Percentiles rank a stretch among this genome's conserved stretches.
Conservation (phyloP, 1,140 invertebrate species). For the Drosophila pseudoobscura region DNA sequence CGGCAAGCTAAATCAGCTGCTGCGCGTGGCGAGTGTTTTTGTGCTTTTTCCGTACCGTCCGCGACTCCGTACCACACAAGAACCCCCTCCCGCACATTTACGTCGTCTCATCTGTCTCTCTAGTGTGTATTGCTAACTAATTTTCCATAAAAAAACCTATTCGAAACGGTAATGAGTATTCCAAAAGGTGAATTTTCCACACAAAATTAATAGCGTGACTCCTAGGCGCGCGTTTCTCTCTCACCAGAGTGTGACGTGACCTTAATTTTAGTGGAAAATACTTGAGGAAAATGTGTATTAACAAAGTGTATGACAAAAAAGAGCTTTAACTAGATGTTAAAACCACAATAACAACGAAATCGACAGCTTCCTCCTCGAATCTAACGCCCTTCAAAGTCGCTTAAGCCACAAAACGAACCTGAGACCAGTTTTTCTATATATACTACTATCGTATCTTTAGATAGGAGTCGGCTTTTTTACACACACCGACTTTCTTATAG, state of each 20-base stretch:
- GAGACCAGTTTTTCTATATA: conserved; percentile 37
- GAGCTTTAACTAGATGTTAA: conserved; percentile 50
- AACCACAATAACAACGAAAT: conserved; percentile 31
- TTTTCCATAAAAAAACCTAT: conserved; percentile 38
- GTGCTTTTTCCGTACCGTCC: conserved; percentile 60
- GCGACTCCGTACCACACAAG: conserved; percentile 41
- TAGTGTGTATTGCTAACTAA: conserved; percentile 29
- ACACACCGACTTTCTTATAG: not conserved
- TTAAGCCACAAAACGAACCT: conserved; percentile 38
- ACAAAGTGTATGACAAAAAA: conserved; percentile 33
- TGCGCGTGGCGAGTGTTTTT: conserved; percentile 1
- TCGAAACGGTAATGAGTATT: conserved; percentile 40
- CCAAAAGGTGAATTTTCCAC: no score
- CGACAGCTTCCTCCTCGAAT: conserved; percentile 68
- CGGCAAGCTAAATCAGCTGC: conserved; percentile 26
- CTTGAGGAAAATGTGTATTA: no score
- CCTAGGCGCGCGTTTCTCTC: conserved; percentile 20
- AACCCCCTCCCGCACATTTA: conserved; percentile 16
- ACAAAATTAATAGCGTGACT: no score
- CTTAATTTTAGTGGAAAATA: conserved; percentile 16
- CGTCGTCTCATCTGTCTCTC: conserved; percentile 1
- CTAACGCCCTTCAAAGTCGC: conserved; percentile 53
- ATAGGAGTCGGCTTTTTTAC: conserved; percentile 35
- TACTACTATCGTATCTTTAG: conserved; percentile 11
- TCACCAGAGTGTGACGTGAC: conserved; percentile 24